phyloP scores from a whole-genome alignment of 2,797 vertebrate genomes.

The Sebastes baramenuke region DNA sequence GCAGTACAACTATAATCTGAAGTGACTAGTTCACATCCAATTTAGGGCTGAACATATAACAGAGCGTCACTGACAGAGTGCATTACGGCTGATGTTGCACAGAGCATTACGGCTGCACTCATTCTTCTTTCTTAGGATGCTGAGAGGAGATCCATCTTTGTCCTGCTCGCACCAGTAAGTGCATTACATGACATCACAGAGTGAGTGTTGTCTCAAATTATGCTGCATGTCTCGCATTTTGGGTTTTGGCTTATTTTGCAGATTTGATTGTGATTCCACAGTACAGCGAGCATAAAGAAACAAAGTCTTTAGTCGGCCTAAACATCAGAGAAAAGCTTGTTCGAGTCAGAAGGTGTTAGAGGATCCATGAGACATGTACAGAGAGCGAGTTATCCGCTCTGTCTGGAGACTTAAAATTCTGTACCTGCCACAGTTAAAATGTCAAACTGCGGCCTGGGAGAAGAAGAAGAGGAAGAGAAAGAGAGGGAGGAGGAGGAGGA shows the following conservation, averaged over 20 bases:
- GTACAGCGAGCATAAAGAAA: not conserved
- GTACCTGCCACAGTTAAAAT: constrained; percentile 60
- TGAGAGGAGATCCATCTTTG: constrained; percentile 36
- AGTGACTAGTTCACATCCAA: constrained; percentile 64
- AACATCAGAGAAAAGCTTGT: constrained; percentile 34
- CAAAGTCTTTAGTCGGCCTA: not conserved
- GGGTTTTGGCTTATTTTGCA: constrained; percentile 2
- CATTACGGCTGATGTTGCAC: constrained; percentile 43
- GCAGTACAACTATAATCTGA: constrained; percentile 53
- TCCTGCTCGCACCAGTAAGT: constrained; percentile 12
- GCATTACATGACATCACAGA: constrained; percentile 26
- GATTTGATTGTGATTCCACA: constrained; percentile 25
- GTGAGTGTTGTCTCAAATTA: constrained; percentile 19
- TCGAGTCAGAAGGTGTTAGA: constrained; percentile 25
- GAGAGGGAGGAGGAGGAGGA: not conserved
- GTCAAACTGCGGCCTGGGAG: constrained; percentile 48
- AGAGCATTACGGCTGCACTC: constrained; percentile 2
- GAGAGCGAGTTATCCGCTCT: constrained; percentile 17
- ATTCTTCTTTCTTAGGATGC: constrained; percentile 43
- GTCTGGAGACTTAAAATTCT: constrained; percentile 38
- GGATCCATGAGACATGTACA: constrained; percentile 25
- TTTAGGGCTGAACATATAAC: constrained; percentile 52
- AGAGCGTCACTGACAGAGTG: constrained; percentile 57
- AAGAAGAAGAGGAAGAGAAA: constrained; percentile 12
- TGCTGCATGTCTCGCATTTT: not conserved